Percentiles rank a stretch among this genome's conserved stretches.
Evolutionary conservation across 2,113 vertebrate species (phyloP).

Genomic region (Azemiops feae): DNA sequence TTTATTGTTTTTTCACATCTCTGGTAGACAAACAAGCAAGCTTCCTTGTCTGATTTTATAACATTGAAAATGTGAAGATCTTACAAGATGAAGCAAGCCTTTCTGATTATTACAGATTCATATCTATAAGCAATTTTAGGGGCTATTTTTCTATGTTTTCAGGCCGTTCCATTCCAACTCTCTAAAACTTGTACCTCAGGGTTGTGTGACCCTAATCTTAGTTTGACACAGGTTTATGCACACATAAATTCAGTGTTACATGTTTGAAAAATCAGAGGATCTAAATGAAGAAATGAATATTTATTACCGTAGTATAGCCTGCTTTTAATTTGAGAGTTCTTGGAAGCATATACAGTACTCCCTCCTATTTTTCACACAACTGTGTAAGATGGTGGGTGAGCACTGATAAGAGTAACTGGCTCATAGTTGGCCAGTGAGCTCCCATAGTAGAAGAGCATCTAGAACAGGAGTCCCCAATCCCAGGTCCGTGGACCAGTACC

Average conservation of each 20-base stretch:
- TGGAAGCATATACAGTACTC: background rate
- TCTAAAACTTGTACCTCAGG: background rate
- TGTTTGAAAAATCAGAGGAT: no score
- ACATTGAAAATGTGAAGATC: background rate
- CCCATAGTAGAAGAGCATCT: background rate
- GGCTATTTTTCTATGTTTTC: background rate
- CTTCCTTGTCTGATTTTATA: background rate
- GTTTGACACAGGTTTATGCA: no score
- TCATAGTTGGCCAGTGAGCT: background rate
- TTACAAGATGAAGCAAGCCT: background rate
- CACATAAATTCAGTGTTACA: no score
- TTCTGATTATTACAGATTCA: background rate
- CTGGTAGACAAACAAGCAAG: background rate
- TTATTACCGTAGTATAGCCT: background rate
- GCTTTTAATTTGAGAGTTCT: background rate
- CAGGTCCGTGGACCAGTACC: no score
- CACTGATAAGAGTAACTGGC: background rate
- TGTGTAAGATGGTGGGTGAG: background rate
- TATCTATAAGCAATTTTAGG: background rate
- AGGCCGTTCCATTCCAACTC: background rate
- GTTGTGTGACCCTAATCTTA: no score
- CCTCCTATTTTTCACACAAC: background rate
- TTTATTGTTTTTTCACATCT: background rate
- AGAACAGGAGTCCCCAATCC: background rate
- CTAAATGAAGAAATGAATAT: background rate